These are phyloP conservation scores for Eptesicus fuscus DNA, from an alignment of 2,113 vertebrate genomes.

Conservation along the genomic window DNA sequence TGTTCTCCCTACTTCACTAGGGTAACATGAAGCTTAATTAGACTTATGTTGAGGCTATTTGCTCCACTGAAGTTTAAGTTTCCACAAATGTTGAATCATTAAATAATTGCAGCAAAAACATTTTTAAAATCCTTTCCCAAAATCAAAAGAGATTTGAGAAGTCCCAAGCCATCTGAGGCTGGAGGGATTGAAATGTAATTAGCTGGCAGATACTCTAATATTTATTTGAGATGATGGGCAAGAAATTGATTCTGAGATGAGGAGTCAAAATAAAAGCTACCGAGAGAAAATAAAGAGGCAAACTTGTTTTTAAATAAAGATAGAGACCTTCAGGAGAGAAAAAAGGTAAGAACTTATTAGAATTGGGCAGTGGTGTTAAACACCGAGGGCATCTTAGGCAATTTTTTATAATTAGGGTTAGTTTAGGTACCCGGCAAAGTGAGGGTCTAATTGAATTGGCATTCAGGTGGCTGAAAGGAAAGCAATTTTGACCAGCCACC, in stretches of 20 bases:
- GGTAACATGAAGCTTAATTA: constrained; percentile 48
- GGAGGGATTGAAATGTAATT: constrained; percentile 46
- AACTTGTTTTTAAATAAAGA: not conserved
- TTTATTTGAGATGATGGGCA: constrained; percentile 41
- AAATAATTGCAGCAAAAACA: constrained; percentile 44
- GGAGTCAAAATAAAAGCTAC: constrained; percentile 19
- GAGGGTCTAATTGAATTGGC: constrained; percentile 5
- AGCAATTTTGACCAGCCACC: constrained; percentile 44
- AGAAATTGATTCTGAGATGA: constrained; percentile 39
- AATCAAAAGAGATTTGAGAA: constrained; percentile 57
- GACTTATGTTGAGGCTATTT: constrained; percentile 17
- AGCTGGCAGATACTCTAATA: constrained; percentile 35
- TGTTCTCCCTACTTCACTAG: constrained; percentile 21
- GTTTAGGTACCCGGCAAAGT: not conserved
- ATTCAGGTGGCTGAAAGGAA: constrained; percentile 31
- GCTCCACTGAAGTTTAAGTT: constrained; percentile 39
- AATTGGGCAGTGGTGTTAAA: not conserved
- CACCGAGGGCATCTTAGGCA: not conserved
- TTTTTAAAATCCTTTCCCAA: constrained; percentile 15
- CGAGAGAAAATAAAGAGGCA: constrained; percentile 17
- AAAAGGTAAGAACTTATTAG: constrained; percentile 36
- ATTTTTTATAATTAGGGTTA: constrained; percentile 31
- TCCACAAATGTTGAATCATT: constrained; percentile 41
- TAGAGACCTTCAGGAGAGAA: not conserved
- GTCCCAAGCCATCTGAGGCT: constrained; percentile 20